phyloP scores from a whole-genome alignment of 2,113 vertebrate genomes.

The Hemichromis elongatus region DNA sequence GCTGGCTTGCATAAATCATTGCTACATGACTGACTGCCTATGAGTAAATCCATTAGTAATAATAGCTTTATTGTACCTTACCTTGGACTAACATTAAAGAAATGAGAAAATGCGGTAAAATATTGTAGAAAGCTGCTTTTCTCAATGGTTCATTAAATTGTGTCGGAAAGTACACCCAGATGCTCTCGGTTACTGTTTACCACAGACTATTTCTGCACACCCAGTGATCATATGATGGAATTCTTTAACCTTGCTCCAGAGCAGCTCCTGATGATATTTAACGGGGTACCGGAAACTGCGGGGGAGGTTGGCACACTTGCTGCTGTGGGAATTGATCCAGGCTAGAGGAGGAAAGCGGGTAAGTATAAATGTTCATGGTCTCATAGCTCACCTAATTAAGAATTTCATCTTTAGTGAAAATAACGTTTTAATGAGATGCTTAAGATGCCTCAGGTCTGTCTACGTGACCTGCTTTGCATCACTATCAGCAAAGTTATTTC shows the following conservation, averaged over 20 bases:
- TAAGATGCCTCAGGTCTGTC: slow-evolving; percentile 5
- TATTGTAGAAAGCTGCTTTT: neutral
- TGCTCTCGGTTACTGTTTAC: neutral
- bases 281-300: neutral
- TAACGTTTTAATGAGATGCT: slow-evolving; percentile 40
- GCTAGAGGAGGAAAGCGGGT: neutral
- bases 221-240: neutral
- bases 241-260: neutral
- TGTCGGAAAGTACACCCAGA: neutral
- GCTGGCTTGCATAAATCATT: neutral
- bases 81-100: neutral
- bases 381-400: slow-evolving; percentile 23
- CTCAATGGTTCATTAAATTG: neutral
- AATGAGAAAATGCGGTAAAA: neutral
- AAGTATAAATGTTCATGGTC: slow-evolving; percentile 22
- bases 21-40: neutral
- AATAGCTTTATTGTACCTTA: neutral
- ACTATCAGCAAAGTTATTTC: neutral
- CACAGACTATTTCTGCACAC: neutral
- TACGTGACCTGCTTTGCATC: slow-evolving; percentile 11
- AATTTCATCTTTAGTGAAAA: slow-evolving; percentile 18
- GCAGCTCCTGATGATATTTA: neutral
- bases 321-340: neutral
- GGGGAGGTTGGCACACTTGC: neutral
- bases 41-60: neutral